Evolutionary conservation across 2,113 vertebrate species (phyloP).

Genomic region (Promerops cafer): DNA sequence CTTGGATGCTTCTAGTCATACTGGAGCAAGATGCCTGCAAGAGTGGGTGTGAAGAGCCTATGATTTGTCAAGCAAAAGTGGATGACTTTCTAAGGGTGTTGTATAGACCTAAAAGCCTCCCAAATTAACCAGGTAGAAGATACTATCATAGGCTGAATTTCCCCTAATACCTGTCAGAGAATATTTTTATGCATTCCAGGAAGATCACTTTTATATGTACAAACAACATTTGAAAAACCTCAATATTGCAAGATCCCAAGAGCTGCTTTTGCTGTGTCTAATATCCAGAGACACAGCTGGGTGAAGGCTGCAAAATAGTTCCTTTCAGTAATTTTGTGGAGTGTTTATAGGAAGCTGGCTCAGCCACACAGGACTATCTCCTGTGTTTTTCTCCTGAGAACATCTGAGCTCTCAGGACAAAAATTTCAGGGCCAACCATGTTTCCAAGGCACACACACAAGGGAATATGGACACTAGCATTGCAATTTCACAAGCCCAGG

Average conservation of each 20-base stretch:
- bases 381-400: not conserved
- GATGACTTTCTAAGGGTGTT: not conserved
- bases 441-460: not conserved
- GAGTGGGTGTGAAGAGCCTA: not conserved
- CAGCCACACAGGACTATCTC: not conserved
- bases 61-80: not conserved
- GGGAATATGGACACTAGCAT: not conserved
- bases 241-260: not conserved
- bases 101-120: not conserved
- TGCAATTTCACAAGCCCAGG: not conserved
- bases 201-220: not conserved
- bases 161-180: not conserved
- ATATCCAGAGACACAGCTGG: not conserved
- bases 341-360: not conserved
- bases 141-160: not conserved
- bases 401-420: slow-evolving; percentile 7
- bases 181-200: not conserved
- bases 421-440: not conserved
- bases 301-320: not conserved
- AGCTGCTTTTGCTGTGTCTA: not conserved
- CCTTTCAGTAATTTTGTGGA: not conserved
- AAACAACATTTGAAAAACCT: not conserved
- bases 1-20: not conserved
- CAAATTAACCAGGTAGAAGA: not conserved
- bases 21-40: not conserved